Evolutionary conservation across 35 echinoderm and acorn worm species (phyloP), one percentile per base, ranked within the genome.

Genomic region (Lytechinus pictus): DNA sequence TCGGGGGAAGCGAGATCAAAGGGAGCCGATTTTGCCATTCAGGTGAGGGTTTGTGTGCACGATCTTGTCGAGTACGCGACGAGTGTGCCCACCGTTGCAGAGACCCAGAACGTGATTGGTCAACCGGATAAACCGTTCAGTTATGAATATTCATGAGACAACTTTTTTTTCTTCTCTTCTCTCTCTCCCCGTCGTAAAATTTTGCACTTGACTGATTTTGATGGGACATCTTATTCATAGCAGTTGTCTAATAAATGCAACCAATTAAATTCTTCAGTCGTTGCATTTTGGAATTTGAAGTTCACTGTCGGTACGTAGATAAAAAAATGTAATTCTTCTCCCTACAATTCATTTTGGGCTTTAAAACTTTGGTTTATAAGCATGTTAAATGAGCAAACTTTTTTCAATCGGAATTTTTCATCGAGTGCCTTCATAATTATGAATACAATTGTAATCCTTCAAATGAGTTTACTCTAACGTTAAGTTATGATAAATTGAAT

Each of bases 241-340:
- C 33, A 14, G 21, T 24, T 79, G 66, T 79, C 66, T 79, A n/a
- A 79, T 79, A 79, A 79, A 79, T 79, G 66, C 12, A n/a, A 79
- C 66, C 66, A 79, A 79, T 79, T 16, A 79, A 79, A 79, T 79
- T 79, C 66, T 79, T 79, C 66, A 79, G n/a, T 79, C 66, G 66
- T 24, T 24, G 66, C 66, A 3, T 16, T 24, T 7, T 79, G 21
- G 19, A 24, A 24, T 24, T 27, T 16, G 8, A 19, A 79, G 66
- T 16, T n/a, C 66, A 79, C 19, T 24, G 21, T 24, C 66, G 66
- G 16, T 24, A 79, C 61, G 13, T 71, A 10, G 60, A 21, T 21
- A 79, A 79, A 6, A 79, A 4, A 79, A 7, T 24, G 33, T 44
- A 44, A 44, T 44, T 44, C 33, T 44, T 44, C 33, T 44, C 33